Base-by-base conservation (phyloP, 2,113 vertebrate genomes). In the Colistium nudipinnis region DNA sequence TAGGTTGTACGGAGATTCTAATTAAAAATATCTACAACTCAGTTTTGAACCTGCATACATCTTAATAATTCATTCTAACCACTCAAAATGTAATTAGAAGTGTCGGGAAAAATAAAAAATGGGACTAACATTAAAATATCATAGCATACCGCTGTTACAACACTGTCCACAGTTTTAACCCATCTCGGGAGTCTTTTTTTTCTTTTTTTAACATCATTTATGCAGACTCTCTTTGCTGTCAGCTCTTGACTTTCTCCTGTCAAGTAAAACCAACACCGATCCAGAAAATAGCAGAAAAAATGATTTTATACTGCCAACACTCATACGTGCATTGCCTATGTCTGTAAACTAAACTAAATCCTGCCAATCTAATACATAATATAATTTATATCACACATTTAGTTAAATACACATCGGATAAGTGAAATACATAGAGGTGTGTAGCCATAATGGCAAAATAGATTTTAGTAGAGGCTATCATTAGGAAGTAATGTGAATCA, bases 1-100 rank as follows among this genome's bases (percentile, higher is more conserved):
- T 56, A 43, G 30, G 7, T 55, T 62, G 49, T 16, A 59, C 31
- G 14, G 17, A 64, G 35, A 70, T 71, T 49, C 49, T 54, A 71
- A 82, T 81, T 56, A 85, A 56, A 74, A 2, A 77, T 70, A 67
- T 75, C 62, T 51, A 3, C 35, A 59, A 7, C 27, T 70, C 22
- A 55, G 33, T 10, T 70, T 72, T 39, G 35, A 64, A 49, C 66
- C 38, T 30, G 17, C 48, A 33, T 24, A 19, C 36, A 76, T 53
- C 22, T n/a, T 62, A 66, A 39, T 70, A 35, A 22, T 8, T 76
- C 60, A 60, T 77, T 74, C 47, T 27, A 39, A 66, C 19, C 54
- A 25, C 28, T 79, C 61, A 41, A 16, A 48, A 19, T 49, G 31
- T 61, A 76, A 82, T 82, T 74, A 76, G 12, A 70, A n/a, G n/a